Evolutionary conservation across 2,797 vertebrate genomes (phyloP).

Genomic region (Tangara arthus): DNA sequence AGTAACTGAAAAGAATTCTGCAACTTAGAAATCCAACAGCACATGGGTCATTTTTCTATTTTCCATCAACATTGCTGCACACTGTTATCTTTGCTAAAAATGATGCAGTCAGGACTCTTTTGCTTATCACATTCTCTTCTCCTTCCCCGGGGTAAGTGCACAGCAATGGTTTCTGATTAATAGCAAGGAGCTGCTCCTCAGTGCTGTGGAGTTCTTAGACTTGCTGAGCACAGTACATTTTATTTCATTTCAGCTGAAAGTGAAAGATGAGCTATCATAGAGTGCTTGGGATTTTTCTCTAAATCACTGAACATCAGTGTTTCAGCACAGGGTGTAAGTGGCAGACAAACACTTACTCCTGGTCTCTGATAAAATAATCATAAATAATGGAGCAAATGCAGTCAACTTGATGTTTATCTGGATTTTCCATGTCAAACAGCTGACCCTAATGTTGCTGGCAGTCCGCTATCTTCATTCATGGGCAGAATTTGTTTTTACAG

Average conservation of each 20-base stretch:
- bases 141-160: background rate
- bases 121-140: background rate
- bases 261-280: background rate
- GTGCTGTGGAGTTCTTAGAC: background rate
- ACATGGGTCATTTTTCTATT: background rate
- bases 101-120: background rate
- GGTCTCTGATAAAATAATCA: background rate
- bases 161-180: conserved; percentile 24
- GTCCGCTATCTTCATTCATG: background rate
- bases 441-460: background rate
- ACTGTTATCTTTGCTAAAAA: background rate
- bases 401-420: background rate
- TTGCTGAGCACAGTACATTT: conserved; percentile 14
- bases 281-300: background rate
- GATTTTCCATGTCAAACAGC: background rate
- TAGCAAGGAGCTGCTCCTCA: background rate
- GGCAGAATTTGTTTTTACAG: background rate
- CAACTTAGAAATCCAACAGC: background rate
- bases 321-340: background rate
- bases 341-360: background rate
- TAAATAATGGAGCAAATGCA: background rate
- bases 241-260: conserved; percentile 11
- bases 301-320: background rate
- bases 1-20: background rate
- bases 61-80: background rate